Evolutionary conservation across 2,888 invertebrate genomes (phyloP), one percentile per base, ranked within the genome.

Genomic region (Horisme vitalbata): DNA sequence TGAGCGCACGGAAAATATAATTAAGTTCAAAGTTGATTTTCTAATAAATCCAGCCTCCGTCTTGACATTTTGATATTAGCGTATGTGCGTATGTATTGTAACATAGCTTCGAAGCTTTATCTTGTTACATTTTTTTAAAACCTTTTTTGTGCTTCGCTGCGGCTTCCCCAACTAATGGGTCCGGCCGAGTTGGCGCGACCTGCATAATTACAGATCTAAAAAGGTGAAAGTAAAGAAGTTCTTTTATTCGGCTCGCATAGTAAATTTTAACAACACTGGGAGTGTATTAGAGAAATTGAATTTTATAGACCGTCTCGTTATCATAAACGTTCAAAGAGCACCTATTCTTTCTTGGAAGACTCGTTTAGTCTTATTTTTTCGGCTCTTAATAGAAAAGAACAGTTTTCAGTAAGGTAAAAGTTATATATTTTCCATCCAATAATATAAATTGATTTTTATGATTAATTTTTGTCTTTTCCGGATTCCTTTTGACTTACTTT

Each of bases 141-240:
- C 14, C 28, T 14, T 18, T 31, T 18, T 9, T 23, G 11, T 9
- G 18, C 20, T 4, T 4, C 9, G 8, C n/a, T n/a, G n/a, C 3
- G 11, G 10, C 24, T 33, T 21, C 31, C 3, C 3, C 32, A 48
- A 47, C 34, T 31, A 48, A 52, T 45, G 39, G 45, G 45, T 23
- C 26, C 10, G 24, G 27, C 38, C 37, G 33, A 28, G 15, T 30
- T 44, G 14, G 35, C 10, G 15, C 23, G 34, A 12, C 44, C 6
- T 23, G 24, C 38, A 26, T 46, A 49, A 53, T 51, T 45, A 50
- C 35, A 32, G 13, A 14, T 41, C 33, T 38, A 44, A 58, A 41
- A 53, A 41, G 43, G 52, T 44, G 43, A 58, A 55, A 52, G 41
- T 36, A 47, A 39, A 46, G 18, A 35, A 23, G 32, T 26, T 35